Conservation (phyloP, 2,113 vertebrate genomes). For the Equus przewalskii region DNA sequence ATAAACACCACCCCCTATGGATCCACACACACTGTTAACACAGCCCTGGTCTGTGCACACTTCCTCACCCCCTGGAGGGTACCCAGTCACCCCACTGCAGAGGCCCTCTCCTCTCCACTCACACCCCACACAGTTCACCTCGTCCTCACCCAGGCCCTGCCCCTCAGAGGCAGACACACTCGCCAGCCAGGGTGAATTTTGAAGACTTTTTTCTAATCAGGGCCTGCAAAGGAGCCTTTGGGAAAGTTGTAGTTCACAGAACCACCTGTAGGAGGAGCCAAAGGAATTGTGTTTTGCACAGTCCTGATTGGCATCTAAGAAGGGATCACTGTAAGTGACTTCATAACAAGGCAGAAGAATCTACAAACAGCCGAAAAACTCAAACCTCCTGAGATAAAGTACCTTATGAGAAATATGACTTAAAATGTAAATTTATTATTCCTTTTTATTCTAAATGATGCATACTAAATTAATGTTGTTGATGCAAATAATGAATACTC, state of each 20-base stretch:
- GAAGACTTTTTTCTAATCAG: neutral
- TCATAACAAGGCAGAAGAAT: neutral
- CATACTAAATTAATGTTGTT: neutral
- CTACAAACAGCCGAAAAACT: neutral
- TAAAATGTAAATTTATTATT: neutral
- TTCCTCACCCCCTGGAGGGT: too few relatives aligned
- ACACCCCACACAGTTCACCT: too few relatives aligned
- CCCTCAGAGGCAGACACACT: too few relatives aligned
- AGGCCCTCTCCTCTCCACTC: too few relatives aligned
- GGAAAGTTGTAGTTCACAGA: neutral
- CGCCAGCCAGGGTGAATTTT: too few relatives aligned
- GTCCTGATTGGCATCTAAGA: neutral
- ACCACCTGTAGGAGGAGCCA: constrained; percentile 48
- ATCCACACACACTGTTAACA: too few relatives aligned
- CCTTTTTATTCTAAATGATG: neutral
- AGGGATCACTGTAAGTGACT: neutral
- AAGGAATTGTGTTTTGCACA: neutral
- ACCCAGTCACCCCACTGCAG: too few relatives aligned
- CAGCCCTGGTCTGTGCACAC: too few relatives aligned
- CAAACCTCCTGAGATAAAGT: neutral
- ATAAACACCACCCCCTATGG: too few relatives aligned
- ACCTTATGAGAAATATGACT: neutral
- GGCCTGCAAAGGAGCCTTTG: neutral
- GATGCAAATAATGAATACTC: too few relatives aligned
- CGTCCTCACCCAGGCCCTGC: too few relatives aligned